Evolutionary conservation across 1,140 invertebrate genomes (phyloP).

Genomic region (Procambarus clarkii): DNA sequence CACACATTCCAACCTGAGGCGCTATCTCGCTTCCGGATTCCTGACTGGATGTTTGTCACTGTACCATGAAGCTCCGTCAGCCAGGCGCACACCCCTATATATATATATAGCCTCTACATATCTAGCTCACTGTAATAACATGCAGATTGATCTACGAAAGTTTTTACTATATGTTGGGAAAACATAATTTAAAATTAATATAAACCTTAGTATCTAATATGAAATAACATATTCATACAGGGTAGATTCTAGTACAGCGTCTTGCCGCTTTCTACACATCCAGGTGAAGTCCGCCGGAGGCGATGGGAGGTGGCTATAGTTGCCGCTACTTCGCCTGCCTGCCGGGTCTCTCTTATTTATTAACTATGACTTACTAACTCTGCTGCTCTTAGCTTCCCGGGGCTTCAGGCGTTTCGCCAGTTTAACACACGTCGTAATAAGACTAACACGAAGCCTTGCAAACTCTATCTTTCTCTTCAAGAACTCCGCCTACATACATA

Average conservation of each 20-base stretch:
- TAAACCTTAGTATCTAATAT: background rate
- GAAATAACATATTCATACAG: background rate
- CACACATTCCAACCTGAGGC: slow-evolving; percentile 27
- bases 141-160: too few relatives aligned
- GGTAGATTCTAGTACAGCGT: background rate
- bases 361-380: background rate
- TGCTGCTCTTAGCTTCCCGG: background rate
- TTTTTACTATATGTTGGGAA: too few relatives aligned
- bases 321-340: background rate
- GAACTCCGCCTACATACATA: slow-evolving; percentile 59
- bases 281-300: slow-evolving; percentile 27
- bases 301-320: background rate
- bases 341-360: background rate
- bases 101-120: background rate
- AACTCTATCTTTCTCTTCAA: slow-evolving; percentile 37
- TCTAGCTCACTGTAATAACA: too few relatives aligned
- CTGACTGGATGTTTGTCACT: slow-evolving; percentile 1
- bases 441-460: slow-evolving; percentile 42
- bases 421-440: slow-evolving; percentile 24
- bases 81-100: background rate
- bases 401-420: slow-evolving; percentile 15
- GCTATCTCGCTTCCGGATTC: slow-evolving; percentile 57
- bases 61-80: background rate
- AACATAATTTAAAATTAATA: background rate
- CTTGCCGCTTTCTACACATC: slow-evolving; percentile 60